These are phyloP conservation scores for Podargus strigoides DNA, from an alignment of 2,797 vertebrate species.

Conservation along the genomic window DNA sequence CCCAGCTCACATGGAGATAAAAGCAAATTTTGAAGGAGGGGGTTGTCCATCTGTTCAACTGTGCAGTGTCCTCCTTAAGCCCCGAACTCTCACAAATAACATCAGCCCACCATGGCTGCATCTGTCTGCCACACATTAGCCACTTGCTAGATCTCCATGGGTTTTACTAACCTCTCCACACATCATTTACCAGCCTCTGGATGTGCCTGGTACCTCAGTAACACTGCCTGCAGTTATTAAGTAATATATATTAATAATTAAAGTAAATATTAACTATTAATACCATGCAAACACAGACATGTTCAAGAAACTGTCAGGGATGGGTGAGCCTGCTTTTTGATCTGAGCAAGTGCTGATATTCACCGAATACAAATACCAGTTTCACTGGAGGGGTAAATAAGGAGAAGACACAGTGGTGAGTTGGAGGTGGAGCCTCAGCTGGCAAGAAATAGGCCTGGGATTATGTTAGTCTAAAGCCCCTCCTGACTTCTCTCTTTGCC, in stretches of 20 bases:
- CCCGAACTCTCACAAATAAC: neutral
- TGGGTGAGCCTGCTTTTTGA: neutral
- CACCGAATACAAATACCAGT: neutral
- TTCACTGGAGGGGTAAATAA: neutral
- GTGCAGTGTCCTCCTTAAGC: neutral
- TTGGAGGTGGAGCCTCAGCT: neutral
- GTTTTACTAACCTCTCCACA: neutral
- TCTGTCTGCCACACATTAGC: neutral
- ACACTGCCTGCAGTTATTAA: neutral
- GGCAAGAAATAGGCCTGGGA: neutral
- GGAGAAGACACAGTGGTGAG: neutral
- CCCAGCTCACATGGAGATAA: neutral
- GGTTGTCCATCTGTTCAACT: neutral
- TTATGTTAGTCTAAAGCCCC: neutral
- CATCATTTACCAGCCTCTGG: neutral
- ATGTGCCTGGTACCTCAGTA: neutral
- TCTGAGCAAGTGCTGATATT: neutral
- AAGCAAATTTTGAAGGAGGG: neutral
- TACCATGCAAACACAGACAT: neutral
- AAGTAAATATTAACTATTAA: neutral
- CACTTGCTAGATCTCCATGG: neutral
- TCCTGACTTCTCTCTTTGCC: neutral
- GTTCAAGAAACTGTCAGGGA: neutral
- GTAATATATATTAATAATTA: neutral
- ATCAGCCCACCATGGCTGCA: neutral